Evolutionary conservation across 2,888 invertebrate genomes (phyloP), one percentile per base, ranked within the genome.

Genomic region (Tanytarsus gracilentus): DNA sequence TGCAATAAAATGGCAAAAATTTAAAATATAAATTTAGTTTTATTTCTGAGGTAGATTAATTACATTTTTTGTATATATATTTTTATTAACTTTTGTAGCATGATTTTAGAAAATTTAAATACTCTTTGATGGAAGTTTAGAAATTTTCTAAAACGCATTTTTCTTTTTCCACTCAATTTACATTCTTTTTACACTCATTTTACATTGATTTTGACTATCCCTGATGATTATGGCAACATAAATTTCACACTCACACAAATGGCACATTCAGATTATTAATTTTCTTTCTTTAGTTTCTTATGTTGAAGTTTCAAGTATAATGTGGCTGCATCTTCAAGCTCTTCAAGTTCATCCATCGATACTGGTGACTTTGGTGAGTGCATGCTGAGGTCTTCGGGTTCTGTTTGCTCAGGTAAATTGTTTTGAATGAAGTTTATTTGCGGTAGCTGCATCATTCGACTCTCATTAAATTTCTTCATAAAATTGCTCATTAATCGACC

Each of bases 361-460:
- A 55, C 55, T 2, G 55, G 40, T n/a, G 67, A 69, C 53, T 70
- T 69, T 1, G 73, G 70, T 62, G 71, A 69, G 49, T 78, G 81
- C 79, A 91, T 84, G 61, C 90, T 90, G 64, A 93, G 77, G 71
- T 93, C 93, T 71, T 93, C 92, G 6, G 93, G 93, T 72, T 92
- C 92, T 2, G 92, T 92, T 76, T 93, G 93, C 71, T 87, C 90
- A 16, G 91, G 90, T 8, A 55, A 16, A 4, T 55, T 40, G 1
- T 39, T 40, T 39, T 16, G 53, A 36, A 53, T 40, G 11, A 39
- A 55, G 3, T 23, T 23, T 2, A 55, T 55, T 40, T 39, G 55
- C 18, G 51, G 30, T 18, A 51, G 5, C 21, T n/a, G 27, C 39
- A 21, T 5, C 36, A 55, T 33, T 23, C 23, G 44, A 44, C 44